These are phyloP conservation scores for Podarcis raffonei DNA, from an alignment of 2,113 vertebrate species.

Conservation along the genomic window DNA sequence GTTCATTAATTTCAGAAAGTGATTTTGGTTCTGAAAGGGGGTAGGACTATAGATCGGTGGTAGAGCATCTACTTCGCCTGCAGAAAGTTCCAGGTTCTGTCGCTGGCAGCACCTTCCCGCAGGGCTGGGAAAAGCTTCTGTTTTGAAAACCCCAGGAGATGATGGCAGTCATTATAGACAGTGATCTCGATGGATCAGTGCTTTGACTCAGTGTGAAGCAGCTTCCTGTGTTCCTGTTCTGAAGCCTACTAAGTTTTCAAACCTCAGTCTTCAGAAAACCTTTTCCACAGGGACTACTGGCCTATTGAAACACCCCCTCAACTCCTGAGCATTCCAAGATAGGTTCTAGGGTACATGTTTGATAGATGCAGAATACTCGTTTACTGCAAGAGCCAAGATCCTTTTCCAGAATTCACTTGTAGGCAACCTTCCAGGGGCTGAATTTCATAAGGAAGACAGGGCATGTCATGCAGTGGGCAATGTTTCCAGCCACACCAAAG, in stretches of 20 bases:
- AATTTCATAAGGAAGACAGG: no score
- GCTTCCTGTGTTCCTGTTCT: background rate
- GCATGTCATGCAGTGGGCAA: no score
- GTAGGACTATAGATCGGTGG: background rate
- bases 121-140: background rate
- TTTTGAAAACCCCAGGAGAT: background rate
- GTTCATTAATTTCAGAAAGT: background rate
- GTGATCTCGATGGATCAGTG: background rate
- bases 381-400: no score
- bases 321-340: background rate
- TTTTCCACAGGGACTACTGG: background rate
- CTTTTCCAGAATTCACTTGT: no score
- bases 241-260: accelerated
- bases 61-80: background rate
- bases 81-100: background rate
- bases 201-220: background rate
- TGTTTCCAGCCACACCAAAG: no score
- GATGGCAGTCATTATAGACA: background rate
- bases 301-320: background rate
- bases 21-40: background rate
- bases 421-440: no score
- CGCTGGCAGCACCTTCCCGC: background rate
- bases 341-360: background rate
- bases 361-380: background rate
- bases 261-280: background rate